Evolutionary conservation across 1,140 invertebrate genomes (phyloP), one percentile per base, ranked within the genome.

Genomic region (Heliconius eleuchia): DNA sequence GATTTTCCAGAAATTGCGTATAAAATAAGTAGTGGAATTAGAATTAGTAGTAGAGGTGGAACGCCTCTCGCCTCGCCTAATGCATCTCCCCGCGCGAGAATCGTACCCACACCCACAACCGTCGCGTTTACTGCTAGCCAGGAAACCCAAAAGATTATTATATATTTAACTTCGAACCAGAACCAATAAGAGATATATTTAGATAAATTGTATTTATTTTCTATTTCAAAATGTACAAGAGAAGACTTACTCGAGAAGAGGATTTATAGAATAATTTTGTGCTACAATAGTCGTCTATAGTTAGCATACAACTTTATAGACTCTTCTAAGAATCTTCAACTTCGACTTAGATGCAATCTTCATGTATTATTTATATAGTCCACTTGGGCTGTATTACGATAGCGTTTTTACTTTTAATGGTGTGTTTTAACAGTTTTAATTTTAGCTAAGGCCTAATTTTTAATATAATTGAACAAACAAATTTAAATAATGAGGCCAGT

Each of bases 191-290:
- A 60, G 57, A 60, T 3, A 60, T 2, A 60, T 60, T 23, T 60
- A 60, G n/a, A 60, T n/a, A 23, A 60, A 60, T 27, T 13, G 9
- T 66, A 66, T 66, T 27, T 66, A 66, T 27, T 66, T 66, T 27
- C 60, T 27, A 66, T 60, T 23, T 9, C n/a, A 60, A 60, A 60
- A 60, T 60, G 23, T 66, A 27, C 60, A 66, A 66, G 60, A 66
- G 60, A 27, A 23, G 23, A 30, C 60, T 27, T 66, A 23, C 60
- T 66, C 11, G 60, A 66, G 60, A 30, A 27, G n/a, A 66, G 60
- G 60, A 66, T 66, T 66, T 66, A 66, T 66, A 66, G 60, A 66
- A 66, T 66, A 66, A 66, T 66, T 66, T 66, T 66, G 60, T 66
- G 60, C 60, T 30, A 66, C 60, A 66, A 66, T 66, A 66, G 60